A percentile compares a stretch with the other conserved stretches of the same genome.
Conservation (phyloP, 1,140 invertebrate species). For the Pteromalus puparum region DNA sequence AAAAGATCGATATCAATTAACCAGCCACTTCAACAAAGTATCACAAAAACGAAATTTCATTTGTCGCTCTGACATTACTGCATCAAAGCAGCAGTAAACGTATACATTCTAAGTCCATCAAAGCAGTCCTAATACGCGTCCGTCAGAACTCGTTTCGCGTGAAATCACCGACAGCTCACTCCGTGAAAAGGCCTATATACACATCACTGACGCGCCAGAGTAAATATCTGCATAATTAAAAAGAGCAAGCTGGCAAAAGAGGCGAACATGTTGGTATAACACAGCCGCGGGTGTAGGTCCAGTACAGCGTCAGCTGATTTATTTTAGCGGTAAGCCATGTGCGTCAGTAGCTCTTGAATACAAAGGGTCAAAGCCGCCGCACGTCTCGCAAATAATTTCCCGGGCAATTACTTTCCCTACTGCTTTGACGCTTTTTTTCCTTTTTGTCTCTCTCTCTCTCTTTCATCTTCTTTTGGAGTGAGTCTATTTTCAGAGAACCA, state of each 20-base stretch:
- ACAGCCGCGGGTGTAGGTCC: not conserved
- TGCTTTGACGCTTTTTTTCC: conserved; percentile 7
- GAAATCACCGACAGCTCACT: not conserved
- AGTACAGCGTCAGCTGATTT: not conserved
- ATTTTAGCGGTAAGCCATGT: not conserved
- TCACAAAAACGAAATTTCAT: too few relatives aligned
- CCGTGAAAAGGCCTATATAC: not conserved
- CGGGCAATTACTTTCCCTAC: conserved; percentile 39
- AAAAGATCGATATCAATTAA: too few relatives aligned
- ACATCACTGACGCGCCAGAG: not conserved
- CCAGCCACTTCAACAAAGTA: too few relatives aligned
- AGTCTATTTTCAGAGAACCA: too few relatives aligned
- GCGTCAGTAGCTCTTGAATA: not conserved
- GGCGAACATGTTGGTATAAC: not conserved
- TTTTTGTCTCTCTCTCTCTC: not conserved
- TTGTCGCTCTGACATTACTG: too few relatives aligned
- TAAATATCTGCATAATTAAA: conserved; percentile 39
- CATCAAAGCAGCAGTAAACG: too few relatives aligned
- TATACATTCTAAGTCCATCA: too few relatives aligned
- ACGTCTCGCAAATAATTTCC: conserved; percentile 31
- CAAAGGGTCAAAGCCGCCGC: conserved; percentile 3
- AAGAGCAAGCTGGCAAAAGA: not conserved
- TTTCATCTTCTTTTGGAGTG: not conserved
- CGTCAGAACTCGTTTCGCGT: not conserved
- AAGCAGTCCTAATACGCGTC: not conserved